phyloP scores from a whole-genome alignment of 2,113 vertebrate species.

The Panthera uncia region DNA sequence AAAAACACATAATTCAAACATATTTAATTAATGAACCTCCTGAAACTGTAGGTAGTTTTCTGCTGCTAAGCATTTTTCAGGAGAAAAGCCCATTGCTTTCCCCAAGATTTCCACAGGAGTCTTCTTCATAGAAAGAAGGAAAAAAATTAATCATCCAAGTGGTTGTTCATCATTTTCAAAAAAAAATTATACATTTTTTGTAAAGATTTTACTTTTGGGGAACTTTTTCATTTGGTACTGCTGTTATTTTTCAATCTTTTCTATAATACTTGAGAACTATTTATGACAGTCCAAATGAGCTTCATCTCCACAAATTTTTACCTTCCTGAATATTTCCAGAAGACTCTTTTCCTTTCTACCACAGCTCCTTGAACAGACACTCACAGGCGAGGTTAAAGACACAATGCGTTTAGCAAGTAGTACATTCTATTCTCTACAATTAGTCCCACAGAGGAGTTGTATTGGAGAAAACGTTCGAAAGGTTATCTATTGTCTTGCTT shows the following conservation, averaged over 20 bases:
- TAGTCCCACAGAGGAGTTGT: background rate
- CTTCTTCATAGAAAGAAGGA: background rate
- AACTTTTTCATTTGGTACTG: constrained; percentile 23
- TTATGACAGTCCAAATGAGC: background rate
- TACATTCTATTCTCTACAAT: background rate
- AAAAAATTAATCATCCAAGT: background rate
- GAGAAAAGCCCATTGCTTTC: background rate
- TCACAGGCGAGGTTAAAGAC: background rate
- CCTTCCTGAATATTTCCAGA: constrained; percentile 34
- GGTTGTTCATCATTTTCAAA: background rate
- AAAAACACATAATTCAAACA: background rate
- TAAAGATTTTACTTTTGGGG: background rate
- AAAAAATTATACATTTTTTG: background rate
- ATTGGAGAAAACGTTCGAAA: background rate
- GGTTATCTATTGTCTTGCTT: constrained; percentile 12
- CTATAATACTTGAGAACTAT: constrained; percentile 12
- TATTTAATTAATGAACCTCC: background rate
- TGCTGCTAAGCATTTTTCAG: background rate
- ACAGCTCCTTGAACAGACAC: background rate
- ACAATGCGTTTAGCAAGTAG: background rate
- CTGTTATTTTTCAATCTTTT: constrained; percentile 45
- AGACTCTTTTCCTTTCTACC: background rate
- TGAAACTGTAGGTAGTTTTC: background rate
- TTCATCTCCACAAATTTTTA: background rate
- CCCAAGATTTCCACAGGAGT: background rate